Base-by-base conservation (phyloP, 1,140 invertebrate genomes). In the Zaprionus ghesquierei region DNA sequence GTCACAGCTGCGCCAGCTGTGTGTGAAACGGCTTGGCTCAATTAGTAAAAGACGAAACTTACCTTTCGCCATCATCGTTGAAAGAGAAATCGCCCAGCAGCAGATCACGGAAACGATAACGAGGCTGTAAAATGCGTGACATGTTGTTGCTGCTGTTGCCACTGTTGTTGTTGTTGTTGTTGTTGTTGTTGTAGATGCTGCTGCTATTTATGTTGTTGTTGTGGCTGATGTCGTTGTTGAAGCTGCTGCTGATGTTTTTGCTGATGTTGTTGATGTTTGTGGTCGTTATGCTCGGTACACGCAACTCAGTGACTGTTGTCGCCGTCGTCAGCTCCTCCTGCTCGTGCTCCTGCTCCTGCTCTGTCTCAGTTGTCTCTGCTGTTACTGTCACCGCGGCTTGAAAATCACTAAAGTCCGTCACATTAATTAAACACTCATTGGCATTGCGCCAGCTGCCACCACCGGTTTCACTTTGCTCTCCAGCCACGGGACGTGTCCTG, bases 61-160 rank as follows among this genome's bases (percentile, higher is more conserved):
- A 89, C 84, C 84, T 89, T 80, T 89, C 84, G 3, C 95, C 95
- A 75, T 96, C 95, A 82, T 96, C 95, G 84, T 95, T 95, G 92
- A 95, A 95, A 22, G 95, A 95, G 84, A 95, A 96, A 92, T 96
- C 96, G 41, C 96, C 96, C 72, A 96, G 93, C 68, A 97, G 94
- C 69, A 97, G 94, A 92, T 97, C 96, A 58, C 96, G 93, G 74
- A 97, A 94, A 25, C 96, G 94, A 92, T 96, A 96, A 68, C 96
- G 77, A 66, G 92, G 91, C 54, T 91, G 85, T 76, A 89, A 84
- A 73, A 91, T 89, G 82, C 76, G 84, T 66, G 84, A 89, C 84
- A 87, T 91, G 60, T 81, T 90, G 78, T 41, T 90, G 68, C 46
- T 74, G 69, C 18, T 77, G 62, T 13, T 77, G 49, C 0, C 53